Evolutionary conservation across 2,888 invertebrate species (phyloP).

Genomic region (Dasysyrphus albostriatus): DNA sequence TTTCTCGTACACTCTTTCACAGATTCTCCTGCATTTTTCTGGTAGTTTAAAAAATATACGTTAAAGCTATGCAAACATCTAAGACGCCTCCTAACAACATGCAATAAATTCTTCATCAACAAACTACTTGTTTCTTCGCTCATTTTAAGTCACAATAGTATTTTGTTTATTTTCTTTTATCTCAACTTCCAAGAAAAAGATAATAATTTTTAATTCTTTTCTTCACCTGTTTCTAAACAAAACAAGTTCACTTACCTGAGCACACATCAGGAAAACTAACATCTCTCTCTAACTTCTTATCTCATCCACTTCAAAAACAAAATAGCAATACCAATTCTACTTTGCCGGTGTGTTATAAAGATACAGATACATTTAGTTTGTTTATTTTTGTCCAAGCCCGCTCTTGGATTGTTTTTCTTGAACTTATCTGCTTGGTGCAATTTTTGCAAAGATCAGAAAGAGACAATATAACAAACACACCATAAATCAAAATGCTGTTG

Average conservation of each 20-base stretch:
- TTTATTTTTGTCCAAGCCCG: neutral
- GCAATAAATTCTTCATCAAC: neutral
- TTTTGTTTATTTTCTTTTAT: neutral
- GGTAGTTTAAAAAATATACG: neutral
- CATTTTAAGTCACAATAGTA: slow-evolving; percentile 7
- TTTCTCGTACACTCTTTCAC: too few species aligned
- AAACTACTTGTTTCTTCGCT: neutral
- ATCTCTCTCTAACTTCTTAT: slow-evolving; percentile 16
- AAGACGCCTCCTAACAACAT: neutral
- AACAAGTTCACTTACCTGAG: slow-evolving; percentile 51
- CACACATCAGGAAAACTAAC: neutral
- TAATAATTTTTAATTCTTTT: slow-evolving; percentile 4
- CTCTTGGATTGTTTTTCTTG: neutral
- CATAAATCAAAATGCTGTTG: slow-evolving; percentile 28
- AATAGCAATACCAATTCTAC: neutral
- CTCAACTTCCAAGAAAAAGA: neutral
- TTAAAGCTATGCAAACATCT: neutral
- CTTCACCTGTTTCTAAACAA: slow-evolving; percentile 59
- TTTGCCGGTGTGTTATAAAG: slow-evolving; percentile 46
- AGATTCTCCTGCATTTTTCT: too few species aligned
- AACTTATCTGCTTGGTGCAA: slow-evolving; percentile 6
- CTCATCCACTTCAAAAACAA: neutral
- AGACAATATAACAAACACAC: slow-evolving; percentile 35
- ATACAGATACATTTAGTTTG: slow-evolving; percentile 29
- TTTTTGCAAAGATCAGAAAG: slow-evolving; percentile 31